Conservation (phyloP, 2,797 vertebrate species). For the Rhinichthys osculus region DNA sequence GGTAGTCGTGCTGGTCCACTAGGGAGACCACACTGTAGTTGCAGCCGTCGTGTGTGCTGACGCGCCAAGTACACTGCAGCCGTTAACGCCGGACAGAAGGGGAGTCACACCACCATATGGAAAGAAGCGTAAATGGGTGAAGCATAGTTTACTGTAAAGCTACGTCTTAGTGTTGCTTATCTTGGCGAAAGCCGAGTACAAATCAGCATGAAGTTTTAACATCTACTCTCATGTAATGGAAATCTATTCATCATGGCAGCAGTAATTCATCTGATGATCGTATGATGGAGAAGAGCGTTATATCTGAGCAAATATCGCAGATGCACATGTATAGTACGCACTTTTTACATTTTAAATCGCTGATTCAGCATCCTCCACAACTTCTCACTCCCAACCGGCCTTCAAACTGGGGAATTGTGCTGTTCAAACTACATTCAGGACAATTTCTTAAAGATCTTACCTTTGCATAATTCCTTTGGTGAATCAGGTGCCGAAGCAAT, state of each 20-base stretch:
- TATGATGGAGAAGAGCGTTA: background rate
- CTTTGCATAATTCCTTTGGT: constrained; percentile 8
- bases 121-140: too few species aligned
- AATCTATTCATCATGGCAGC: background rate
- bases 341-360: constrained; percentile 10
- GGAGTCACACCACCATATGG: too few species aligned
- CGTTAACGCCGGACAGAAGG: too few species aligned
- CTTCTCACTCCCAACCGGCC: background rate
- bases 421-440: background rate
- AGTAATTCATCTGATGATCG: background rate
- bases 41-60: too few species aligned
- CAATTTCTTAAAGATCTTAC: background rate
- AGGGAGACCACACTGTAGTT: too few species aligned
- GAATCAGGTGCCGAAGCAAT: background rate
- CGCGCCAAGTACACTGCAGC: too few species aligned
- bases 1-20: too few species aligned
- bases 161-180: too few species aligned
- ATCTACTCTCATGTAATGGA: too few species aligned
- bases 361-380: background rate
- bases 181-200: too few species aligned
- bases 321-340: background rate
- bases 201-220: too few species aligned
- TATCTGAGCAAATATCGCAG: background rate
- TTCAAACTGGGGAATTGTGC: background rate
- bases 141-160: too few species aligned